A percentile compares a stretch with the other conserved stretches of the same genome.
Evolutionary conservation across 2,888 invertebrate species (phyloP).

Genomic region (Pristionchus maxplancki): DNA sequence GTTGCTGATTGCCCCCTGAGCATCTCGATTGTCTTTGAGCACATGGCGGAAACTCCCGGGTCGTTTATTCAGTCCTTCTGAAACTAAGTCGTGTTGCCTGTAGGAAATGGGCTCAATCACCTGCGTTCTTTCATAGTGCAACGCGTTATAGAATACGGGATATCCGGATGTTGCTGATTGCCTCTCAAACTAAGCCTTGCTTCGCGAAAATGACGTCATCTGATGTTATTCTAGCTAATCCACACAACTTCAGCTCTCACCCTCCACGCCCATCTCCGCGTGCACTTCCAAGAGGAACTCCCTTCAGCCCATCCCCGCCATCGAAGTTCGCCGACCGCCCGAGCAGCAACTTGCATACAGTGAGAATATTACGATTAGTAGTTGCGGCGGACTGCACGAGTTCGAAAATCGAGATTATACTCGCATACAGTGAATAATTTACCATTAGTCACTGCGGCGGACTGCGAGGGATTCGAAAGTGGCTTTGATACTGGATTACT

Average conservation of each 20-base stretch:
- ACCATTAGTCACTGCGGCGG: background rate
- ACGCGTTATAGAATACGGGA: no score
- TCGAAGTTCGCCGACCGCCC: constrained; percentile 31
- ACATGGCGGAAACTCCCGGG: no score
- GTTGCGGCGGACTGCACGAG: background rate
- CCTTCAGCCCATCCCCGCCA: constrained; percentile 42
- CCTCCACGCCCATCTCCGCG: constrained; percentile 31
- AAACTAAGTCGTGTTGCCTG: no score
- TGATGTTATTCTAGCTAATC: no score
- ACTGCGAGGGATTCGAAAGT: no score
- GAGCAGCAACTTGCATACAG: constrained; percentile 12
- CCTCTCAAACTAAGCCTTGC: no score
- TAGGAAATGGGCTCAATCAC: no score
- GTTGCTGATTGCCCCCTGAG: background rate
- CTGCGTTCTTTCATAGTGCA: no score
- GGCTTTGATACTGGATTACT: no score
- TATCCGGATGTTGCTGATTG: no score
- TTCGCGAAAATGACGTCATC: no score
- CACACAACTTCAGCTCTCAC: background rate
- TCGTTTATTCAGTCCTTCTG: no score
- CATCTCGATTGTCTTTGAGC: background rate
- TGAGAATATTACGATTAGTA: background rate
- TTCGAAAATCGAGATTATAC: background rate
- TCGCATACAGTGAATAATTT: background rate
- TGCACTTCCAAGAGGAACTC: constrained; percentile 44